Percentiles rank a stretch among this genome's conserved stretches.
Evolutionary conservation across 2,888 invertebrate species (phyloP).

Genomic region (Hipparchia semele): DNA sequence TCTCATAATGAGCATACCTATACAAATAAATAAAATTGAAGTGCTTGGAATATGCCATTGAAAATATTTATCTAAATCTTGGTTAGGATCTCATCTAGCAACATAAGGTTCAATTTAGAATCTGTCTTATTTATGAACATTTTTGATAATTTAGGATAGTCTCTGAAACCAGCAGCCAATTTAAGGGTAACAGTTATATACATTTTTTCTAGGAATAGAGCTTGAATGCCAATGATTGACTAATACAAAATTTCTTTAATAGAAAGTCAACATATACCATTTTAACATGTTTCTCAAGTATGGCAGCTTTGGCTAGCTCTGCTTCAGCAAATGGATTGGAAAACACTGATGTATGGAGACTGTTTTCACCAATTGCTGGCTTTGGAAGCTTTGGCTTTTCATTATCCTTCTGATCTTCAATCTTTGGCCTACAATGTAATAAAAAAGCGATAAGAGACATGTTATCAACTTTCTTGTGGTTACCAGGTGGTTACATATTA

Average conservation of each 20-base stretch:
- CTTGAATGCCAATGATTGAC: not conserved
- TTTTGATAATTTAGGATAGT: too few relatives aligned
- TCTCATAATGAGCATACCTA: not conserved
- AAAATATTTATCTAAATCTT: too few relatives aligned
- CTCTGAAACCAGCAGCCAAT: not conserved
- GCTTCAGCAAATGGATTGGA: slow-evolving; percentile 94
- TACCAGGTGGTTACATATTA: not conserved
- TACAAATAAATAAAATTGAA: too few relatives aligned
- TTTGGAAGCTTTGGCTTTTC: slow-evolving; percentile 82
- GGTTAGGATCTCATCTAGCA: too few relatives aligned
- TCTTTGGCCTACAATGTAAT: slow-evolving; percentile 23
- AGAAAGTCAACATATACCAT: slow-evolving; percentile 88
- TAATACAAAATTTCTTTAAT: slow-evolving; percentile 41
- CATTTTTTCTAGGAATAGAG: not conserved
- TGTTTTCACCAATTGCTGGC: slow-evolving; percentile 83
- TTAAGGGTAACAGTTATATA: not conserved
- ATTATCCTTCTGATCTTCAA: slow-evolving; percentile 43
- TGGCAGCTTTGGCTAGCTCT: slow-evolving; percentile 92
- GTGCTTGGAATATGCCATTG: too few relatives aligned
- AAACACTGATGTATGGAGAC: slow-evolving; percentile 89
- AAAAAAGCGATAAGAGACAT: not conserved
- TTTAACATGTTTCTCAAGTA: slow-evolving; percentile 95
- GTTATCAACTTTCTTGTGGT: not conserved
- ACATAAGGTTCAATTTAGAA: too few relatives aligned
- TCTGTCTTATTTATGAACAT: too few relatives aligned